Evolutionary conservation across 2,888 invertebrate genomes (phyloP).

Genomic region (Octonoba sinensis): DNA sequence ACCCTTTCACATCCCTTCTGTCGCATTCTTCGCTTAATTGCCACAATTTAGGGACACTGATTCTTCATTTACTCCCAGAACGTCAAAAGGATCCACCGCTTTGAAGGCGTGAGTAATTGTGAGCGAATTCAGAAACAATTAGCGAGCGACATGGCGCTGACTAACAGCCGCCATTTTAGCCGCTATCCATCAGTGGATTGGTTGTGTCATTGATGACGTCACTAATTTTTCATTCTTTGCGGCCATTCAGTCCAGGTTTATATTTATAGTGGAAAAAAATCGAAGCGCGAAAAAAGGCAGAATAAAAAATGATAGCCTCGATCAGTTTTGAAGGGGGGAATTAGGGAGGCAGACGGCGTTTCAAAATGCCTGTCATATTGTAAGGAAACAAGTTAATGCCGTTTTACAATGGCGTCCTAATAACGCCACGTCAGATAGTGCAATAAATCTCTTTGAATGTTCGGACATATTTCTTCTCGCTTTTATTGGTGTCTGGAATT

Average conservation of each 20-base stretch:
- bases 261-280: slow-evolving; percentile 13
- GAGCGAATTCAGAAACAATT: slow-evolving; percentile 55
- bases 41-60: slow-evolving; percentile 32
- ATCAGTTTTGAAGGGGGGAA: slow-evolving; percentile 10
- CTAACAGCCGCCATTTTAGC: slow-evolving; percentile 50
- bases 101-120: slow-evolving; percentile 37
- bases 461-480: slow-evolving; percentile 26
- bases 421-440: slow-evolving; percentile 52
- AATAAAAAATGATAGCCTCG: slow-evolving; percentile 19
- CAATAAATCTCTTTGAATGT: slow-evolving; percentile 49
- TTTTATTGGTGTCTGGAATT: slow-evolving; percentile 48
- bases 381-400: slow-evolving; percentile 61
- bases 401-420: slow-evolving; percentile 60
- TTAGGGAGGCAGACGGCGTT: slow-evolving; percentile 21
- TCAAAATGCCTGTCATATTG: slow-evolving; percentile 54
- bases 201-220: slow-evolving; percentile 27
- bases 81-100: not conserved
- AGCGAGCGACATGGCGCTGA: slow-evolving; percentile 48
- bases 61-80: slow-evolving; percentile 24
- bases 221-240: slow-evolving; percentile 10
- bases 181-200: slow-evolving; percentile 31
- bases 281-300: not conserved
- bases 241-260: slow-evolving; percentile 45
- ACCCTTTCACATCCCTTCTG: slow-evolving; percentile 3
- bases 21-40: slow-evolving; percentile 29